Percentiles rank a stretch among this genome's conserved stretches.
Conservation (phyloP, 2,797 vertebrate species). For the Premnoplex brunnescens region DNA sequence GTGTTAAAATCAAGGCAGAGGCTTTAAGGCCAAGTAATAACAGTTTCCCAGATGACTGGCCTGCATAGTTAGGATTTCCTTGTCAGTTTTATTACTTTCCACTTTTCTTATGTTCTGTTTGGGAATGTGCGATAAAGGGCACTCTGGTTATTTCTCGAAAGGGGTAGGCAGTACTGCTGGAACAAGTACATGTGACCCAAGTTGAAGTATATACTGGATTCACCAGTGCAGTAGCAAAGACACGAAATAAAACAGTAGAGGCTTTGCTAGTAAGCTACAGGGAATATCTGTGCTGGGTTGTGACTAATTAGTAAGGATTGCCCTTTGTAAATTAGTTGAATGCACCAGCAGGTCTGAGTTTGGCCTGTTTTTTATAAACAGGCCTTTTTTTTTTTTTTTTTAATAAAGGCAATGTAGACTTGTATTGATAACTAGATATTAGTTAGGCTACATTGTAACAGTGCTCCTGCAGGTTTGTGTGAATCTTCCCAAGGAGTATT, state of each 20-base stretch:
- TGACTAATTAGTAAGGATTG: not conserved
- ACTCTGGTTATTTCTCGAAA: not conserved
- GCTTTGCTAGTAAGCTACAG: not conserved
- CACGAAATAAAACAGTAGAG: not conserved
- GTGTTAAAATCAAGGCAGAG: not conserved
- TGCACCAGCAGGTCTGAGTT: not conserved
- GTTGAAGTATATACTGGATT: not conserved
- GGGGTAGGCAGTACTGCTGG: not conserved
- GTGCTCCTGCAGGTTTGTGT: not conserved
- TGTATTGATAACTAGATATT: not conserved
- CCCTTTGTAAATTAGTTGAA: not conserved
- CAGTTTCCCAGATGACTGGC: not conserved
- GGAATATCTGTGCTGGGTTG: not conserved
- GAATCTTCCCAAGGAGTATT: not conserved
- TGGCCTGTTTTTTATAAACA: not conserved
- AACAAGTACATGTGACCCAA: accelerated
- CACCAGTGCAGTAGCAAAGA: not conserved
- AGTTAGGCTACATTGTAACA: not conserved
- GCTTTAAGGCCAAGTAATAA: not conserved
- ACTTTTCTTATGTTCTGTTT: not conserved
- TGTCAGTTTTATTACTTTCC: not conserved
- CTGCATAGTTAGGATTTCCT: not conserved
- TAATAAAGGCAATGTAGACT: not conserved
- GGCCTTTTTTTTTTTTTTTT: not conserved
- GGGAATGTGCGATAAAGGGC: not conserved